phyloP scores from a whole-genome alignment of 2,113 vertebrate species.

The Choloepus hoffmanni region DNA sequence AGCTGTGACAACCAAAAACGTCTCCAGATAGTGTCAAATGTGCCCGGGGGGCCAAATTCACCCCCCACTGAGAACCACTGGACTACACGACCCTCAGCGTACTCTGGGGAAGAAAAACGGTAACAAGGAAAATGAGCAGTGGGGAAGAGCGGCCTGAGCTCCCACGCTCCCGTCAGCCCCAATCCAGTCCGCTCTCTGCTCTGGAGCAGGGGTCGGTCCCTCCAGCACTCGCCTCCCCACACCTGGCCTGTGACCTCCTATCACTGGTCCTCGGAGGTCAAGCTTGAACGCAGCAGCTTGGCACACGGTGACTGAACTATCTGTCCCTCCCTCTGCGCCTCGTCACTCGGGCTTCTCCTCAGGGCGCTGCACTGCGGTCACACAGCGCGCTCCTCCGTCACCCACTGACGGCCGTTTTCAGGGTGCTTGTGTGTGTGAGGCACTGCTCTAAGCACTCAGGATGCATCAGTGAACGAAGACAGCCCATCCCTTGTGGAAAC shows the following conservation, averaged over 20 bases:
- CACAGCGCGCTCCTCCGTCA: neutral
- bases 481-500: neutral
- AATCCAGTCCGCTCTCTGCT: neutral
- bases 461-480: neutral
- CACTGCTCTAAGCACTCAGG: neutral
- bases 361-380: neutral
- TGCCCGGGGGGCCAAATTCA: neutral
- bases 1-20: neutral
- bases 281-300: neutral
- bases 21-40: neutral
- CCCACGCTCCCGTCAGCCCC: neutral
- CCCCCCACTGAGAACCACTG: neutral
- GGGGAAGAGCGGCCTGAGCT: neutral
- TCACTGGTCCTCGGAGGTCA: neutral
- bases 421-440: neutral
- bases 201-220: too few relatives aligned
- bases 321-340: neutral
- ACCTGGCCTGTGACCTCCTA: neutral
- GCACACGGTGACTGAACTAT: neutral
- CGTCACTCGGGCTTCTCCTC: neutral
- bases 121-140: neutral
- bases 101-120: neutral
- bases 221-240: neutral
- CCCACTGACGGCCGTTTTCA: neutral
- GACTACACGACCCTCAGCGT: neutral